Percentiles rank a stretch among this genome's conserved stretches.
These are phyloP conservation scores for Thamnophis sirtalis DNA, from an alignment of 2,113 vertebrate species.

Conservation along the genomic window DNA sequence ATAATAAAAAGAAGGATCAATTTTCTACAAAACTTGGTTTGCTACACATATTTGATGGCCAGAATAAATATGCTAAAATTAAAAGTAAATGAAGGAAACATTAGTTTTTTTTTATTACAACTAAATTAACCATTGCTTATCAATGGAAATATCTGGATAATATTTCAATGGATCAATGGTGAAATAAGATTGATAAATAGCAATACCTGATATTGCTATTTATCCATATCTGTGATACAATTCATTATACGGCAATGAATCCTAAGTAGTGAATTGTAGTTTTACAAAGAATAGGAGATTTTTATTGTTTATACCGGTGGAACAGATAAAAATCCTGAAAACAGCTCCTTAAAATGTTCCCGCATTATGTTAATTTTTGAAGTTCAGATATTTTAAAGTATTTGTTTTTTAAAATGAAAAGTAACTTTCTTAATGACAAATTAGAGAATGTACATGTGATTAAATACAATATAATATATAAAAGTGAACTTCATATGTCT, in stretches of 20 bases:
- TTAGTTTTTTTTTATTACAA: not conserved
- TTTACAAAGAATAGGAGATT: not conserved
- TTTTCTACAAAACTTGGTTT: not conserved
- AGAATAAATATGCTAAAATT: not conserved
- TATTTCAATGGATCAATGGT: not conserved
- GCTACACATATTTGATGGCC: not conserved
- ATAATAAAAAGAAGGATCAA: not conserved
- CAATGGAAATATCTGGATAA: not conserved
- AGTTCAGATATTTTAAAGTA: not conserved
- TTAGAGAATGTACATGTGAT: not conserved
- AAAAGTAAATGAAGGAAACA: not conserved
- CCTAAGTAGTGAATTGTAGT: not conserved
- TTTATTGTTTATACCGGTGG: not conserved
- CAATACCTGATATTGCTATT: not conserved
- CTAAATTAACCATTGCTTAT: not conserved
- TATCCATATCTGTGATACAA: not conserved
- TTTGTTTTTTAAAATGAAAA: not conserved
- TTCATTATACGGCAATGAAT: not conserved
- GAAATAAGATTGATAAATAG: not conserved
- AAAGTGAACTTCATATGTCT: not conserved
- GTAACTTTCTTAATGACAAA: not conserved
- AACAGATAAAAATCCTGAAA: not conserved
- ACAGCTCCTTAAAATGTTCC: not conserved
- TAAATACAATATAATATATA: not conserved
- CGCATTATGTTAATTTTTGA: not conserved